Evolutionary conservation across 2,797 vertebrate species (phyloP).

Genomic region (Chelmon rostratus): DNA sequence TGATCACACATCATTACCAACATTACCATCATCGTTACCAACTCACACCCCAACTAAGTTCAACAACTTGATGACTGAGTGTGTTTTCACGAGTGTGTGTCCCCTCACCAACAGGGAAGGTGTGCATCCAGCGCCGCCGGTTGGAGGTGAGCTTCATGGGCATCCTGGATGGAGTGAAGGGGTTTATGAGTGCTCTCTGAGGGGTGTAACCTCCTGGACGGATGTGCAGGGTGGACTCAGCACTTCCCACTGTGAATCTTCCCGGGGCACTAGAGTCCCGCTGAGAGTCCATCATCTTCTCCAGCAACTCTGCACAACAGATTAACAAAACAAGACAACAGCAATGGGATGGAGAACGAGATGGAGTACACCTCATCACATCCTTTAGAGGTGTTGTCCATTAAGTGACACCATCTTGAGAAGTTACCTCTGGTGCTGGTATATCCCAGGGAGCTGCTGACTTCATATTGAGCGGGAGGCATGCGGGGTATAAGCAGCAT

Average conservation of each 20-base stretch:
- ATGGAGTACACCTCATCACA: neutral
- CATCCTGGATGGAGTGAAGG: slow-evolving; percentile 98
- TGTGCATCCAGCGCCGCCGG: slow-evolving; percentile 98
- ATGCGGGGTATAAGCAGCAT: slow-evolving; percentile 94
- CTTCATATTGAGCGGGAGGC: slow-evolving; percentile 92
- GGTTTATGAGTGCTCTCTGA: slow-evolving; percentile 97
- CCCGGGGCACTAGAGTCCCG: slow-evolving; percentile 96
- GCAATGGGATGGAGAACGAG: neutral
- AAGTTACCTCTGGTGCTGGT: slow-evolving; percentile 94
- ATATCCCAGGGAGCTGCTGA: slow-evolving; percentile 98
- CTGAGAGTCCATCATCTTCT: slow-evolving; percentile 93
- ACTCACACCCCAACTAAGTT: neutral
- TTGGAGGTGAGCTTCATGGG: slow-evolving; percentile 99
- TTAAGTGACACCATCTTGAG: neutral
- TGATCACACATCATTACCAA: neutral
- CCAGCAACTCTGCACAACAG: slow-evolving; percentile 87
- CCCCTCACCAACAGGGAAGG: slow-evolving; percentile 93
- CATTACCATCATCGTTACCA: neutral
- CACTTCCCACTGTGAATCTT: slow-evolving; percentile 96
- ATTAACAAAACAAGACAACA: neutral
- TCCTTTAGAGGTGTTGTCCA: neutral
- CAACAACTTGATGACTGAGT: fast-evolving
- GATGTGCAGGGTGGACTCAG: slow-evolving; percentile 93
- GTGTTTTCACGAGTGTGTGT: neutral
- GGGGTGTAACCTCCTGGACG: slow-evolving; percentile 92